Base-by-base conservation (phyloP, 2,888 invertebrate genomes). In the Lomographa bimaculata region DNA sequence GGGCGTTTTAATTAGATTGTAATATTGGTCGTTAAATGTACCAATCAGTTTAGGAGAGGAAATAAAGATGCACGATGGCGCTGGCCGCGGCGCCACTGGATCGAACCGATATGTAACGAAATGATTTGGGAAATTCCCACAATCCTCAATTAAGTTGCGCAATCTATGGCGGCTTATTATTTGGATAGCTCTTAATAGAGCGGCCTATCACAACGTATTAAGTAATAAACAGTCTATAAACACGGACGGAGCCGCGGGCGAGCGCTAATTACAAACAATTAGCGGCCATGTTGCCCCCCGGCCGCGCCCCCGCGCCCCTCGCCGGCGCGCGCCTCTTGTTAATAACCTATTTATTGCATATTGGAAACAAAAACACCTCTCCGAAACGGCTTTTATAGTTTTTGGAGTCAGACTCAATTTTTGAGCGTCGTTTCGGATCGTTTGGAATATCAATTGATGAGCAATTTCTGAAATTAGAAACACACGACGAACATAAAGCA, bases 191-290 rank as follows among this genome's bases (percentile, higher is more conserved):
- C 54, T 54, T 56, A 38, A 50, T 50, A 64, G 56, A 57, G 62
- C 60, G 61, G 64, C 59, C 69, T 69, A 74, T 73, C 71, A 70
- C 63, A 66, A 68, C 72, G 69, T 80, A 85, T 84, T 85, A 85
- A 85, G 83, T 69, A 77, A 84, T 84, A 84, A 86, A 83, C 79
- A 84, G 81, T 64, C 70, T 63, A 79, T 84, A 83, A 82, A 82
- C 63, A 57, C 68, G 59, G 40, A 35, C 46, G 46, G 43, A 44
- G 53, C 55, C 51, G 60, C 61, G 57, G 62, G 57, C 53, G 60
- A 62, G 58, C 62, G 68, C 71, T 83, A 83, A 86, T 86, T 79
- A 83, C 76, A 71, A 76, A 79, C 83, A 82, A 83, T 85, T 84
- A 84, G 71, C 61, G 63, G 72, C 69, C 73, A 68, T 64, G 57